Percentiles rank a stretch among this genome's conserved stretches.
Evolutionary conservation across 2,113 vertebrate species (phyloP).

Genomic region (Himantopus leucocephalus): DNA sequence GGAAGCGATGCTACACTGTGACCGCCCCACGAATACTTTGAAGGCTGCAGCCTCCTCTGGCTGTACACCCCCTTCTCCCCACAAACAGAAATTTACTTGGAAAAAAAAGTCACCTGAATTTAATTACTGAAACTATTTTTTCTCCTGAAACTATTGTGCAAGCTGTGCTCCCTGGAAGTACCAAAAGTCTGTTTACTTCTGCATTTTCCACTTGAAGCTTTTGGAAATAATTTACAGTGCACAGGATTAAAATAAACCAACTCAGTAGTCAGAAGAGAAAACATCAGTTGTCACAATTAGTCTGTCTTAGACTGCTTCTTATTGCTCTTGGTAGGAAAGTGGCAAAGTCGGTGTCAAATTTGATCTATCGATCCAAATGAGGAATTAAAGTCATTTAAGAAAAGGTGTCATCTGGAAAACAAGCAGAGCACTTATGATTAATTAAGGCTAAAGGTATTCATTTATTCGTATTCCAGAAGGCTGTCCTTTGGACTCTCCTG

Average conservation of each 20-base stretch:
- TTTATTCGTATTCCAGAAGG: neutral
- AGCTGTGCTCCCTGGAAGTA: neutral
- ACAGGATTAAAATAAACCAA: neutral
- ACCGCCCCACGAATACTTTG: neutral
- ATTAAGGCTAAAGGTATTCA: neutral
- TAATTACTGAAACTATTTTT: neutral
- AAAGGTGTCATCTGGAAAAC: neutral
- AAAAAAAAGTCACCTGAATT: neutral
- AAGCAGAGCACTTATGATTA: neutral
- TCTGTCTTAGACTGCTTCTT: neutral
- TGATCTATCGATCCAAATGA: neutral
- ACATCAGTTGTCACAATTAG: neutral
- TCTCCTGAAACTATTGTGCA: neutral
- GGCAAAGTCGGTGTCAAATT: neutral
- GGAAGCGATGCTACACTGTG: neutral
- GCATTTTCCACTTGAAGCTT: neutral
- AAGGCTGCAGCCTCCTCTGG: neutral
- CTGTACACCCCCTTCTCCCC: neutral
- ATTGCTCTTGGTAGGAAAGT: neutral
- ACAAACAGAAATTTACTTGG: neutral
- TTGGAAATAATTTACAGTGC: neutral
- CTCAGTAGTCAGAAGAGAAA: neutral
- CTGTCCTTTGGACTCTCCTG: neutral
- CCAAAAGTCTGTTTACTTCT: neutral
- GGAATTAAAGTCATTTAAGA: neutral